phyloP scores from a whole-genome alignment of 2,888 invertebrate genomes.

The Apodemia mormo region DNA sequence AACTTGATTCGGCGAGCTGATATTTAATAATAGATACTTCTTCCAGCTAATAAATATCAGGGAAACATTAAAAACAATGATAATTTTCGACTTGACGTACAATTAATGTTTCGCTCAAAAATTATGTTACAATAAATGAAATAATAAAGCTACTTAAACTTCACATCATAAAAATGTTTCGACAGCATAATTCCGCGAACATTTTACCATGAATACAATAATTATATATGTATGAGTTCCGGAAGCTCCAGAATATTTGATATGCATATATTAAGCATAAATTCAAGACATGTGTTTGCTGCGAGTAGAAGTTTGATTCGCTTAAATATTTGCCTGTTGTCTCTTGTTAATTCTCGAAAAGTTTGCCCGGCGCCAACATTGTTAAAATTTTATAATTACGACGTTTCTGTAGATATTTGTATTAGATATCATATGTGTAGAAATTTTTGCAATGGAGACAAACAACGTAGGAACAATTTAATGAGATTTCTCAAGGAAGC shows the following conservation, averaged over 20 bases:
- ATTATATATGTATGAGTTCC: constrained; percentile 25
- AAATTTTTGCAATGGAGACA: constrained; percentile 1
- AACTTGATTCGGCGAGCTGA: too few relatives aligned
- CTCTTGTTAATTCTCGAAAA: constrained; percentile 32
- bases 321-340: constrained; percentile 42
- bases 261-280: constrained; percentile 47
- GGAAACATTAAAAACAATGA: too few relatives aligned
- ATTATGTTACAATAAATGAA: too few relatives aligned
- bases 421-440: neutral
- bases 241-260: constrained; percentile 42
- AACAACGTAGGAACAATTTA: neutral
- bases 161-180: too few relatives aligned
- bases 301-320: constrained; percentile 41
- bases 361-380: constrained; percentile 27
- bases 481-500: neutral
- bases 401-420: constrained; percentile 1
- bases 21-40: too few relatives aligned
- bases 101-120: too few relatives aligned
- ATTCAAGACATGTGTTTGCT: constrained; percentile 41
- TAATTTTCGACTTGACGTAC: too few relatives aligned
- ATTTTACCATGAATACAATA: neutral
- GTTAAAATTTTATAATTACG: constrained; percentile 26
- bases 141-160: too few relatives aligned
- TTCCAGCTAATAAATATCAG: too few relatives aligned
- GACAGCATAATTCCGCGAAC: too few relatives aligned